Evolutionary conservation across 1,140 invertebrate genomes (phyloP).

Genomic region (Hycleus phaleratus): DNA sequence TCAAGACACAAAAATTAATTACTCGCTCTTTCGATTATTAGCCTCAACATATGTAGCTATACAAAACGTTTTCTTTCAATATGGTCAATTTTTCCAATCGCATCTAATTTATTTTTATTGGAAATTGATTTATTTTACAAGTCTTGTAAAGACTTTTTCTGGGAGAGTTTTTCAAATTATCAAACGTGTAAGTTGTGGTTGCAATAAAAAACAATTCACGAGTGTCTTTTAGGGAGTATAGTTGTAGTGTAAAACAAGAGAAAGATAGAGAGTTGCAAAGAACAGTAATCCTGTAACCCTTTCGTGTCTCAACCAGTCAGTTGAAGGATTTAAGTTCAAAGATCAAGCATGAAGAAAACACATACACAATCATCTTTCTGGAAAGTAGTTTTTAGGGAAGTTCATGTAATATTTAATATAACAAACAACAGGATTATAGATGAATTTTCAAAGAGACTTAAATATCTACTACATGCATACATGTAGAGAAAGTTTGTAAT

Average conservation of each 20-base stretch:
- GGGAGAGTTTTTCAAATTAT: no score
- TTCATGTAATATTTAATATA: constrained; percentile 17
- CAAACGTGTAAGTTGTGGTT: neutral
- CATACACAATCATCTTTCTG: neutral
- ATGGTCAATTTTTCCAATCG: no score
- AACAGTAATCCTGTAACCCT: constrained; percentile 14
- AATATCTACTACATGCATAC: no score
- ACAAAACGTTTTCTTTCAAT: neutral
- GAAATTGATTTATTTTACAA: no score
- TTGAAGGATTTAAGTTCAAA: constrained; percentile 18
- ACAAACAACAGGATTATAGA: constrained; percentile 16
- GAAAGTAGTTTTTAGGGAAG: constrained; percentile 10
- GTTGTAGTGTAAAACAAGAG: constrained; percentile 1
- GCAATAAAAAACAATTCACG: neutral
- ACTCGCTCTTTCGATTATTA: constrained; percentile 11
- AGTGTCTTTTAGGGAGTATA: no score
- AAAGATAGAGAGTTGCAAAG: constrained; percentile 9
- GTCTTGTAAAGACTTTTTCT: no score
- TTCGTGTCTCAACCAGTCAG: constrained; percentile 15
- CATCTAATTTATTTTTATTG: no score
- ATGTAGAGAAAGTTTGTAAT: no score
- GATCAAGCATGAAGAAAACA: constrained; percentile 6
- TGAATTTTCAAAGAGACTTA: neutral
- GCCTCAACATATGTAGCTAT: neutral
- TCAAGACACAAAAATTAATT: no score